phyloP scores from a whole-genome alignment of 2,113 vertebrate genomes.

The Nestor notabilis region DNA sequence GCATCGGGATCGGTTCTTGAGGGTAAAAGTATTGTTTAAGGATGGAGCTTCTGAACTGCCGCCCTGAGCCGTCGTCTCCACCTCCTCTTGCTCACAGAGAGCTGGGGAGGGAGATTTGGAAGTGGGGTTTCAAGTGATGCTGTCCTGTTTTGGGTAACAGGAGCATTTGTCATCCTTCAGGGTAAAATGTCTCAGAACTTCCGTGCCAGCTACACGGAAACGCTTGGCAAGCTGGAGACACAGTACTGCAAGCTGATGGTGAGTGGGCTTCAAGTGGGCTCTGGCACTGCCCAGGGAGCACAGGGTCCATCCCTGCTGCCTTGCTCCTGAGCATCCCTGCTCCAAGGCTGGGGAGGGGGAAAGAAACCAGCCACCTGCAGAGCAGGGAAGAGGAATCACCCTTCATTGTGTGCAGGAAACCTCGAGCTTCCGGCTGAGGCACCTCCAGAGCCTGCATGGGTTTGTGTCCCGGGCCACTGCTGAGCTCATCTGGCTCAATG shows the following conservation, averaged over 20 bases:
- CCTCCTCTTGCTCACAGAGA: fast-evolving
- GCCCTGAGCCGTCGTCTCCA: not conserved
- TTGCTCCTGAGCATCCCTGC: not conserved
- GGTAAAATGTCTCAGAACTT: constrained; percentile 91
- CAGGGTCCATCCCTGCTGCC: not conserved
- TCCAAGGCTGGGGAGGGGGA: not conserved
- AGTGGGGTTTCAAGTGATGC: fast-evolving
- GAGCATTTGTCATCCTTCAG: constrained; percentile 56
- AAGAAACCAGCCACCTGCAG: fast-evolving
- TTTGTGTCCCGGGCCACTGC: constrained; percentile 92
- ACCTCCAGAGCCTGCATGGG: constrained; percentile 89
- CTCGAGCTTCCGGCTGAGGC: constrained; percentile 90
- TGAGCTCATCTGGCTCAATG: constrained; percentile 97
- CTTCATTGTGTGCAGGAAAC: constrained; percentile 82
- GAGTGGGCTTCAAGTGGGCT: constrained; percentile 50
- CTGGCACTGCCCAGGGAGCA: not conserved
- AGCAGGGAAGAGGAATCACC: not conserved
- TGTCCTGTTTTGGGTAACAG: fast-evolving
- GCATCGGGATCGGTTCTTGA: fast-evolving
- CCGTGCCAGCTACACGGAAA: constrained; percentile 89
- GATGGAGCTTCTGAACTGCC: not conserved
- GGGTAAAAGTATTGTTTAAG: not conserved
- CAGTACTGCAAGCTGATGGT: constrained; percentile 97
- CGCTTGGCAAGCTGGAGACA: constrained; percentile 90
- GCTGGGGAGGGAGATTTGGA: not conserved